phyloP scores from a whole-genome alignment of 1,140 invertebrate genomes.

The Micrasema longulum region DNA sequence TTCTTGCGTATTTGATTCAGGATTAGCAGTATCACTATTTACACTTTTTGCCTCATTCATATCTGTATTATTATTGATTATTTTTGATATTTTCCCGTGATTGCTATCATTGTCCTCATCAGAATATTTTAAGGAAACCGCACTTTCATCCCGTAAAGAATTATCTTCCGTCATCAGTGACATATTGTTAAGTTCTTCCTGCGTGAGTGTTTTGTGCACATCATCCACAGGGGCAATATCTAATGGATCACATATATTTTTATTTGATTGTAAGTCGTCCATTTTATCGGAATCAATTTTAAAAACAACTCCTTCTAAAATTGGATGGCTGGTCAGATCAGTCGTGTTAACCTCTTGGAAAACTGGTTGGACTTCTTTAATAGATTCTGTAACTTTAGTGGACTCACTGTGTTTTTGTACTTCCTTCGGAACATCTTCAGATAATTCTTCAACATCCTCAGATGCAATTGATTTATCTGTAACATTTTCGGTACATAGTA shows the following conservation, averaged over 20 bases:
- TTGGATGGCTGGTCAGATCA: too few relatives aligned
- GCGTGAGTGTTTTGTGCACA: slow-evolving; percentile 6
- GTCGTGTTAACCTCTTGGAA: too few relatives aligned
- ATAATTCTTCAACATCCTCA: background rate
- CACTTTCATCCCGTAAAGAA: slow-evolving; percentile 20
- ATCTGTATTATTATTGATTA: slow-evolving; percentile 13
- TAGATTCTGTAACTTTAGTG: too few relatives aligned
- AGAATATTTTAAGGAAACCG: slow-evolving; percentile 31
- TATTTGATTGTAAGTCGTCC: background rate
- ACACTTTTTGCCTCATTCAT: background rate
- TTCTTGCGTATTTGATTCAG: background rate
- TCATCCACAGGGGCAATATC: background rate
- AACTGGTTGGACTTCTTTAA: too few relatives aligned
- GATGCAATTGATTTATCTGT: background rate
- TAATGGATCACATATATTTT: slow-evolving; percentile 3
- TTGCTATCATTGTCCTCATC: slow-evolving; percentile 32
- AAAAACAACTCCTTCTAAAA: too few relatives aligned
- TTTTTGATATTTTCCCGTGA: slow-evolving; percentile 4
- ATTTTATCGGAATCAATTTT: too few relatives aligned
- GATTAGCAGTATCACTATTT: background rate
- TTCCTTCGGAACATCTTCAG: too few relatives aligned
- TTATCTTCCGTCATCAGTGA: slow-evolving; percentile 44
- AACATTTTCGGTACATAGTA: background rate
- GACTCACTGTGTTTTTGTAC: too few relatives aligned
- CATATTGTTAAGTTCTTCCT: slow-evolving; percentile 40